These are phyloP conservation scores for Petrolisthes cinctipes DNA, from an alignment of 2,888 invertebrate species.

Conservation along the genomic window DNA sequence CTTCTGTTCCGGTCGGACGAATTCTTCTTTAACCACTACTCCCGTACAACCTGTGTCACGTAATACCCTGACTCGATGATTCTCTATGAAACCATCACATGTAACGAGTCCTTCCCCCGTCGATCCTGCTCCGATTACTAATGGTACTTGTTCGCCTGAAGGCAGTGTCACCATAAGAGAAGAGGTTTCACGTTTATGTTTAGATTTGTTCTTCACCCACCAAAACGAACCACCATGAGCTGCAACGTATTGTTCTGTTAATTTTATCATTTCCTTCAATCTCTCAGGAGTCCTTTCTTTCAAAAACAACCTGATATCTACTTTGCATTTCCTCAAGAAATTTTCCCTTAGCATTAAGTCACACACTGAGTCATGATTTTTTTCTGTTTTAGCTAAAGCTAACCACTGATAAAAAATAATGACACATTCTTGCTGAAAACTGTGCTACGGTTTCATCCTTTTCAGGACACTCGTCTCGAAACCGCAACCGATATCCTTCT, in stretches of 20 bases:
- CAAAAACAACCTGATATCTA: not conserved
- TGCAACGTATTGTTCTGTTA: not conserved
- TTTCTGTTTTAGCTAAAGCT: not conserved
- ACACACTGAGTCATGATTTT: not conserved
- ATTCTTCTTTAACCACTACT: too few relatives aligned
- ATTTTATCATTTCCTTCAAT: not conserved
- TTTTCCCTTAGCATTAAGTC: constrained; percentile 10
- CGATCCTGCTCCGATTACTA: too few relatives aligned
- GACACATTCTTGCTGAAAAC: constrained; percentile 9
- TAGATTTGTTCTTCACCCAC: not conserved
- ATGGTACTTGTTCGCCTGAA: too few relatives aligned
- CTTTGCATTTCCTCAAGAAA: constrained; percentile 4
- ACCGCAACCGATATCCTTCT: not conserved
- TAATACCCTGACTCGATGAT: too few relatives aligned
- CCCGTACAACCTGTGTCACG: too few relatives aligned
- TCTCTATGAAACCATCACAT: too few relatives aligned
- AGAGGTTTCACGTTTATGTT: not conserved
- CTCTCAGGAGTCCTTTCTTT: not conserved
- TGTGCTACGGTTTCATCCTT: not conserved
- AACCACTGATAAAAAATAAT: constrained; percentile 1
- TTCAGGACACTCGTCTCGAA: constrained; percentile 3
- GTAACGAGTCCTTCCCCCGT: too few relatives aligned
- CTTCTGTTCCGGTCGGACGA: too few relatives aligned
- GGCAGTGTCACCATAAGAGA: too few relatives aligned
- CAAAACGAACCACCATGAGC: constrained; percentile 14